Conservation (phyloP, 2,797 vertebrate species). For the Pitangus sulphuratus region DNA sequence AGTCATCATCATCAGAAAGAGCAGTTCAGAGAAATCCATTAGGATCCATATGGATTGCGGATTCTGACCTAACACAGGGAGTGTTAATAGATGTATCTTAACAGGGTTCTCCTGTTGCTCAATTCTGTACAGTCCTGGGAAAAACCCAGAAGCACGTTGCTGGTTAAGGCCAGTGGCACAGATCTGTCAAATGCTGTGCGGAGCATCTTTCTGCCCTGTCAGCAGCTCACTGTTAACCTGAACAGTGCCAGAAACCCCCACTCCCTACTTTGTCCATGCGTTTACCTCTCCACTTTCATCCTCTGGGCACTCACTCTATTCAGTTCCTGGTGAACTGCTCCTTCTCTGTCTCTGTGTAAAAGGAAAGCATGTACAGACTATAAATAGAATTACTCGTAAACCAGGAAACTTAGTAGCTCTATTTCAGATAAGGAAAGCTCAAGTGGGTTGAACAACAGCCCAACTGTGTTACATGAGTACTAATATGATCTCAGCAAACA, state of each 20-base stretch:
- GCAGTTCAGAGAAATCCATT: not conserved
- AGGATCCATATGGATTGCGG: not conserved
- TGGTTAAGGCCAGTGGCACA: not conserved
- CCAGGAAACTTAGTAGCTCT: not conserved
- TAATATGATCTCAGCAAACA: not conserved
- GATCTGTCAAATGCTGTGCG: not conserved
- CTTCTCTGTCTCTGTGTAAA: not conserved
- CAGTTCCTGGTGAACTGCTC: not conserved
- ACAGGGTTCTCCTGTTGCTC: not conserved
- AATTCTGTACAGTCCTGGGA: not conserved
- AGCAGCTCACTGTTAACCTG: not conserved
- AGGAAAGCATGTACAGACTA: not conserved
- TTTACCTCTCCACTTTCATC: not conserved
- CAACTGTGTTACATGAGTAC: accelerated
- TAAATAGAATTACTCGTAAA: not conserved
- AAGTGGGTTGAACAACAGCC: not conserved
- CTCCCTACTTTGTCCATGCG: accelerated
- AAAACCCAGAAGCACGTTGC: not conserved
- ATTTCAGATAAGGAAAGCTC: not conserved
- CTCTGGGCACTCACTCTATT: not conserved
- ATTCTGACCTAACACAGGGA: not conserved
- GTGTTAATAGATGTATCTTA: not conserved
- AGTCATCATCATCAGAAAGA: not conserved
- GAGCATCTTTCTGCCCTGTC: not conserved
- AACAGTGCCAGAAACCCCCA: not conserved